These are phyloP conservation scores for Anastrepha ludens DNA, from an alignment of 1,140 invertebrate genomes.

Conservation along the genomic window DNA sequence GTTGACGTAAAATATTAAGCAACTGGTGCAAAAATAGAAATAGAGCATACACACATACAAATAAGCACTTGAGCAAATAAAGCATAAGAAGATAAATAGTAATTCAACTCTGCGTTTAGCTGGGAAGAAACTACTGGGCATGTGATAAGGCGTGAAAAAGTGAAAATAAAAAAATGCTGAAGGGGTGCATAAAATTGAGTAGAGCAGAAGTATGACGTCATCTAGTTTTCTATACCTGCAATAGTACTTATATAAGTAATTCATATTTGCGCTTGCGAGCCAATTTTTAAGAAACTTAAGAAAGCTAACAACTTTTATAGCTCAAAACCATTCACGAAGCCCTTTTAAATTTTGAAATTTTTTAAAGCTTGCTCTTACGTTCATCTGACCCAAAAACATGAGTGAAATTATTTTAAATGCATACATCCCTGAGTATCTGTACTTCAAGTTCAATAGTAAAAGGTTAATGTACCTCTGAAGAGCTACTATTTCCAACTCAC, in stretches of 20 bases:
- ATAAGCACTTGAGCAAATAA: constrained; percentile 21
- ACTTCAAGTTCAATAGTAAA: constrained; percentile 21
- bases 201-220: too few relatives aligned
- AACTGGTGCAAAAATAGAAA: constrained; percentile 34
- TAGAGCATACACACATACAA: background rate
- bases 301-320: too few relatives aligned
- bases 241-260: too few relatives aligned
- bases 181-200: too few relatives aligned
- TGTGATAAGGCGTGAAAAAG: too few relatives aligned
- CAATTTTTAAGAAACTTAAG: too few relatives aligned
- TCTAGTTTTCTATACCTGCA: too few relatives aligned
- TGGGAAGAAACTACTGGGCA: background rate
- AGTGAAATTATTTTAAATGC: background rate
- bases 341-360: background rate
- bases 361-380: background rate
- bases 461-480: constrained; percentile 8
- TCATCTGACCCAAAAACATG: background rate
- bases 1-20: constrained; percentile 33
- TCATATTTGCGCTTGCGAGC: too few relatives aligned
- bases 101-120: background rate
- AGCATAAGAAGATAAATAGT: background rate
- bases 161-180: too few relatives aligned
- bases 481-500: background rate
- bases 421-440: background rate
- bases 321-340: too few relatives aligned